Conservation (phyloP, 2,113 vertebrate genomes). For the Nettapus auritus region DNA sequence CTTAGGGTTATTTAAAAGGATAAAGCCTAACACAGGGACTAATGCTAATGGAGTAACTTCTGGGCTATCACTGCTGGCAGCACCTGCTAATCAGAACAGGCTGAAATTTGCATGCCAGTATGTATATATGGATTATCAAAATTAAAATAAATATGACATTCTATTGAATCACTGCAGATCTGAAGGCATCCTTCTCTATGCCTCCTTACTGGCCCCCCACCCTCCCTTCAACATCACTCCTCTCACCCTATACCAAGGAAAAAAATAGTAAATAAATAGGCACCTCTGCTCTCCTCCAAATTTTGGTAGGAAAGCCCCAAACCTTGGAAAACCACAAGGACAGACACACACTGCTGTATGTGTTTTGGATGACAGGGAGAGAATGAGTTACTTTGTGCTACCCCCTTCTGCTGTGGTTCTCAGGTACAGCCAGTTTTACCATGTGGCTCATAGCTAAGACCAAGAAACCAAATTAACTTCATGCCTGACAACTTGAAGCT, state of each 20-base stretch:
- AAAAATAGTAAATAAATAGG: background rate
- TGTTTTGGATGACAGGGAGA: background rate
- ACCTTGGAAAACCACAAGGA: background rate
- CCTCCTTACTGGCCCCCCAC: background rate
- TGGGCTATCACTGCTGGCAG: background rate
- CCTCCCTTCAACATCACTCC: background rate
- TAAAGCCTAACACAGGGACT: background rate
- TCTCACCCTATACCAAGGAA: accelerated
- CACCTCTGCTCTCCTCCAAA: background rate
- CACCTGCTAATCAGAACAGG: background rate
- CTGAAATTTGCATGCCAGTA: background rate
- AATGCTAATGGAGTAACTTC: background rate
- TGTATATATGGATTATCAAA: background rate
- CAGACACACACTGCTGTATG: background rate
- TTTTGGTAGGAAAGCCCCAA: background rate
- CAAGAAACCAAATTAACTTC: background rate
- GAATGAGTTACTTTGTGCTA: background rate
- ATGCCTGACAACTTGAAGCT: background rate
- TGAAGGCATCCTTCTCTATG: background rate
- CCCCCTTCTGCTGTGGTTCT: background rate
- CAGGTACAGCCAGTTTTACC: accelerated
- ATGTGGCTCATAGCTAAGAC: background rate
- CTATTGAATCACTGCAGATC: background rate
- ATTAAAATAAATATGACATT: background rate
- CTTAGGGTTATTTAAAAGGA: background rate